Evolutionary conservation across 2,888 invertebrate genomes (phyloP).

Genomic region (Netelia melanura): DNA sequence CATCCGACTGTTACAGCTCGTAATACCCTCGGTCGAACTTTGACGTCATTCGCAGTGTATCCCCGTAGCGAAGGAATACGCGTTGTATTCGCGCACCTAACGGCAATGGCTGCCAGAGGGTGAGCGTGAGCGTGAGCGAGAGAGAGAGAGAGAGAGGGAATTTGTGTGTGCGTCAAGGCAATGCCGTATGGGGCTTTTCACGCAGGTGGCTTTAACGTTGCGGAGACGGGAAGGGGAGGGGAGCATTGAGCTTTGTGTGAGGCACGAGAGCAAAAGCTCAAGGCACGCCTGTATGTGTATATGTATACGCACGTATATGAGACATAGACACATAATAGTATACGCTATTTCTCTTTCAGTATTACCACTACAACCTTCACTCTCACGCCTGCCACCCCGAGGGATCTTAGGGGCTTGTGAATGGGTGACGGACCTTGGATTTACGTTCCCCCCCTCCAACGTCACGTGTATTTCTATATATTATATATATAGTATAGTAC

Average conservation of each 20-base stretch:
- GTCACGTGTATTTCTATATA: constrained; percentile 54
- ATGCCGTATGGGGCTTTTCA: constrained; percentile 4
- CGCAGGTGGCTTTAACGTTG: constrained; percentile 4
- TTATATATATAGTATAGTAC: neutral
- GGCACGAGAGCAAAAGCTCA: constrained; percentile 49
- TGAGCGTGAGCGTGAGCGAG: neutral
- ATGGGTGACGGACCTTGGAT: constrained; percentile 68
- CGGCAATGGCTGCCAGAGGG: neutral
- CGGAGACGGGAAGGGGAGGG: neutral
- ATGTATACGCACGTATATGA: neutral
- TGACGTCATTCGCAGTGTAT: constrained; percentile 21
- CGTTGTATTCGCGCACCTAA: neutral
- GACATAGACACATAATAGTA: neutral
- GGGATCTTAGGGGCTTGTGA: constrained; percentile 64
- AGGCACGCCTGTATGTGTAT: constrained; percentile 32
- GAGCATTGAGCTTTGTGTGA: constrained; percentile 37
- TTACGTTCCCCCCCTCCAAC: constrained; percentile 63
- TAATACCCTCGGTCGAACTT: constrained; percentile 16
- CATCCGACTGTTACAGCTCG: constrained; percentile 16
- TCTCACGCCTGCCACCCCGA: constrained; percentile 53
- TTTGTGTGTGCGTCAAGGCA: neutral
- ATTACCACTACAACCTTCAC: constrained; percentile 45
- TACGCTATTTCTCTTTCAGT: constrained; percentile 2
- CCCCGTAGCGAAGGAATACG: constrained; percentile 4
- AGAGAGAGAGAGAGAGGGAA: neutral